A percentile compares a stretch with the other conserved stretches of the same genome.
These are phyloP conservation scores for Clistopyga incitator DNA, from an alignment of 2,888 invertebrate genomes.

Conservation along the genomic window DNA sequence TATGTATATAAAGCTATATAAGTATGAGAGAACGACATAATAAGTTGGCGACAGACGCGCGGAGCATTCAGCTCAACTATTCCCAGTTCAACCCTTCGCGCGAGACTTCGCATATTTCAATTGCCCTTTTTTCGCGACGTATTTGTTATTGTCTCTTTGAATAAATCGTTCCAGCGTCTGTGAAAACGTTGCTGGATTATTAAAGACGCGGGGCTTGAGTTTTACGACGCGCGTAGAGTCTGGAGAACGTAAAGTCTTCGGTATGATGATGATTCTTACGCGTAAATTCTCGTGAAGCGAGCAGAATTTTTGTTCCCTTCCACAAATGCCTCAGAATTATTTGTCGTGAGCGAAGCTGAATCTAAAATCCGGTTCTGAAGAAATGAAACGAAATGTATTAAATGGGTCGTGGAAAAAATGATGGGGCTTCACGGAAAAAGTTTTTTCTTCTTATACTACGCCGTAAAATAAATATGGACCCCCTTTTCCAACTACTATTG, in stretches of 20 bases:
- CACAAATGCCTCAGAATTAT: neutral
- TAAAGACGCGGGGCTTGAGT: neutral
- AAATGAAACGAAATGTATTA: too few relatives aligned
- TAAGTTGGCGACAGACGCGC: conserved; percentile 49
- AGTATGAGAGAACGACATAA: conserved; percentile 39
- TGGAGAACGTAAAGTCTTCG: neutral
- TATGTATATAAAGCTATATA: conserved; percentile 18
- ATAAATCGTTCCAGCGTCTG: neutral
- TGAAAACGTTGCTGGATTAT: conserved; percentile 1
- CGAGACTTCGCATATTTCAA: conserved; percentile 28
- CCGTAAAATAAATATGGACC: too few relatives aligned
- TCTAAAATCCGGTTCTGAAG: too few relatives aligned
- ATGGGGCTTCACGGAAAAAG: too few relatives aligned
- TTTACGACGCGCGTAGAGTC: neutral
- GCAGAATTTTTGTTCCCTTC: neutral
- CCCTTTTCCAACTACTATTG: too few relatives aligned
- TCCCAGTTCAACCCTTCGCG: conserved; percentile 38
- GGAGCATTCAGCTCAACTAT: conserved; percentile 46
- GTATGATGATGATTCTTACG: neutral
- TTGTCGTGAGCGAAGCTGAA: too few relatives aligned
- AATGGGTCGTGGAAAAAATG: too few relatives aligned
- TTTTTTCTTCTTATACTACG: too few relatives aligned
- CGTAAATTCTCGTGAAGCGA: neutral
- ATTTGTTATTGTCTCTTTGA: conserved; percentile 16
- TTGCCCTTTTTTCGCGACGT: conserved; percentile 5